These are phyloP conservation scores for Carterocephalus palaemon DNA, from an alignment of 2,888 invertebrate species.

Conservation along the genomic window DNA sequence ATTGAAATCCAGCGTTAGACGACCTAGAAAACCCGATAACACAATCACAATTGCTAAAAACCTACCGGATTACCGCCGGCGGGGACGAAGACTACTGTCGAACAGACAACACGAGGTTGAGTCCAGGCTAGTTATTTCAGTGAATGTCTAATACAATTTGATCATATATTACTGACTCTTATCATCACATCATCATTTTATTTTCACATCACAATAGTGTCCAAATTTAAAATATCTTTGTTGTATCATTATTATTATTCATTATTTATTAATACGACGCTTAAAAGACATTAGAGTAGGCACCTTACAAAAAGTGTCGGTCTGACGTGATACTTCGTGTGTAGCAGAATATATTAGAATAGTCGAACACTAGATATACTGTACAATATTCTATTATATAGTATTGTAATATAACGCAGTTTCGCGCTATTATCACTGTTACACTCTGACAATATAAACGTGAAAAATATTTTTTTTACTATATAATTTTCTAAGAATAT, in stretches of 20 bases:
- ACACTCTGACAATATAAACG: conserved; percentile 59
- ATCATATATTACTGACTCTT: too few species aligned
- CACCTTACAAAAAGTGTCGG: conserved; percentile 44
- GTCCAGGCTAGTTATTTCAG: too few species aligned
- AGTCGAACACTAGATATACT: conserved; percentile 38
- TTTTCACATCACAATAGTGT: too few species aligned
- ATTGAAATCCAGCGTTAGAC: too few species aligned
- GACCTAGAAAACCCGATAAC: too few species aligned
- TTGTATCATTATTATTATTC: conserved; percentile 24
- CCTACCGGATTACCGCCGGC: too few species aligned
- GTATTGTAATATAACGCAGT: conserved; percentile 35
- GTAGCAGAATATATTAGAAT: conserved; percentile 49
- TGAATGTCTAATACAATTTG: too few species aligned
- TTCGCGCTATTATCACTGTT: conserved; percentile 54
- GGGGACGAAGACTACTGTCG: too few species aligned
- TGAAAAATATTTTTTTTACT: conserved; percentile 38
- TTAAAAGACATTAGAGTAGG: conserved; percentile 57
- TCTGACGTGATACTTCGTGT: conserved; percentile 65
- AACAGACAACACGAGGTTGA: too few species aligned
- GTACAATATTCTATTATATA: conserved; percentile 37
- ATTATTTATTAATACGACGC: conserved; percentile 42
- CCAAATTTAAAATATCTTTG: conserved; percentile 12
- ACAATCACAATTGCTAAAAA: too few species aligned
- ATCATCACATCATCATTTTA: too few species aligned
- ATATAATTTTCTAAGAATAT: conserved; percentile 37